Conservation (phyloP, 2,113 vertebrate species). For the Pavo muticus region DNA sequence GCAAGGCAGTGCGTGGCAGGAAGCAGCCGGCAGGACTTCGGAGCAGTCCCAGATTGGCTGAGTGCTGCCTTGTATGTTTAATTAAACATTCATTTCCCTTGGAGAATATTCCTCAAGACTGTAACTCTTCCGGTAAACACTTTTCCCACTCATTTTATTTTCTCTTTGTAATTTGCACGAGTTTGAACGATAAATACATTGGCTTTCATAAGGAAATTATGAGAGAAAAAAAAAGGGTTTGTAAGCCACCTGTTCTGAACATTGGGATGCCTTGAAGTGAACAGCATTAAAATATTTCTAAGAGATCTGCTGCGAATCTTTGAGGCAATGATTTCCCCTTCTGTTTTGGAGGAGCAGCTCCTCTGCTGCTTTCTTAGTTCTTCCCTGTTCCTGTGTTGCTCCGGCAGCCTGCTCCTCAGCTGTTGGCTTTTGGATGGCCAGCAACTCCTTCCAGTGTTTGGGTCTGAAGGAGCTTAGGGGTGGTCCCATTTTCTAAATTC, state of each 20-base stretch:
- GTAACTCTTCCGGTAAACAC: constrained; percentile 36
- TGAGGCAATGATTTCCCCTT: background rate
- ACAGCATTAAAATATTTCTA: background rate
- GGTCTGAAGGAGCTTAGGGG: background rate
- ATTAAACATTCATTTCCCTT: constrained; percentile 65
- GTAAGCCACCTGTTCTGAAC: background rate
- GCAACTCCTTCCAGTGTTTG: accelerated
- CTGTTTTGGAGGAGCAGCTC: background rate
- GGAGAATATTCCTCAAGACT: constrained; percentile 32
- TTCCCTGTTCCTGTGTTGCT: background rate
- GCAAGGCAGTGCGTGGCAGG: background rate
- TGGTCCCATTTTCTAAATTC: background rate
- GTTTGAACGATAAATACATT: constrained; percentile 4
- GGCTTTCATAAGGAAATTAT: background rate
- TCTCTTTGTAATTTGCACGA: constrained; percentile 10
- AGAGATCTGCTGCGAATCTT: background rate
- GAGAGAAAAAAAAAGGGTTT: background rate
- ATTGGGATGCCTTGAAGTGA: background rate
- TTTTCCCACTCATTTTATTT: background rate
- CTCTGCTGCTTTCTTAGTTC: background rate
- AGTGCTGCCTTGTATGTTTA: constrained; percentile 36
- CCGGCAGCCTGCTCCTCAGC: background rate
- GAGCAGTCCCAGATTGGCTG: background rate
- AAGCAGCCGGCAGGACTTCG: background rate
- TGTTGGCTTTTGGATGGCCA: background rate